Evolutionary conservation across 2,797 vertebrate species (phyloP), one percentile per base, ranked within the genome.

Genomic region (Eospalax fontanierii): DNA sequence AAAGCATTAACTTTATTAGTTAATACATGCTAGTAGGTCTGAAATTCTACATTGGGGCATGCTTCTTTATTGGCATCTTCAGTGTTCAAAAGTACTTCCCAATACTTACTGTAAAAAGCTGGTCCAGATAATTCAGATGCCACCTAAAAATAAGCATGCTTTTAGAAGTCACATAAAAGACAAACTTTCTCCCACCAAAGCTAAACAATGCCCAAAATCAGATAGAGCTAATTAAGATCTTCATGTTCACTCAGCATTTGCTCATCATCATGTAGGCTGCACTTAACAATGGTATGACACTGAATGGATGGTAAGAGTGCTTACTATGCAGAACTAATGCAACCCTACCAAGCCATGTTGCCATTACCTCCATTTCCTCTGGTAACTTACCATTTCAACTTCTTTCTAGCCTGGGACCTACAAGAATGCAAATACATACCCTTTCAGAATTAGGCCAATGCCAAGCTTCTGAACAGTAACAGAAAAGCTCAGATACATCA

Each of bases 151-250:
- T 83, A 1, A 19, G 0, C 40, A 4, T 63, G 89, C 4, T 87
- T n/a, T 93, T n/a, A 78, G 9, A 87, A 71, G 33, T 66, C 43
- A 54, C 50, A 46, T 6, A 38, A 38, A 10, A 90, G 0, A 38
- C 0, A 0, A 3, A 28, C 1, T 71, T 63, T 26, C 18, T 10
- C 5, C 50, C 26, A 4, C 21, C 24, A 40, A 80, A 59, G 1
- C 16, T 28, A 94, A 40, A 9, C 16, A 9, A 85, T 35, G 96
- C 97, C 97, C 79, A 91, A 50, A 81, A 83, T 99, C 98, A 99
- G 98, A 96, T 99, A 99, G 98, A 99, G 98, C 98, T 99, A 99
- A 99, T 98, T 95, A 98, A 95, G 96, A 98, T 98, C 97, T 98
- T 98, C 98, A 99, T 0, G 5, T 80, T 30, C 90, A 98, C 98